Evolutionary conservation across 2,797 vertebrate species (phyloP).

Genomic region (Anas bernieri): DNA sequence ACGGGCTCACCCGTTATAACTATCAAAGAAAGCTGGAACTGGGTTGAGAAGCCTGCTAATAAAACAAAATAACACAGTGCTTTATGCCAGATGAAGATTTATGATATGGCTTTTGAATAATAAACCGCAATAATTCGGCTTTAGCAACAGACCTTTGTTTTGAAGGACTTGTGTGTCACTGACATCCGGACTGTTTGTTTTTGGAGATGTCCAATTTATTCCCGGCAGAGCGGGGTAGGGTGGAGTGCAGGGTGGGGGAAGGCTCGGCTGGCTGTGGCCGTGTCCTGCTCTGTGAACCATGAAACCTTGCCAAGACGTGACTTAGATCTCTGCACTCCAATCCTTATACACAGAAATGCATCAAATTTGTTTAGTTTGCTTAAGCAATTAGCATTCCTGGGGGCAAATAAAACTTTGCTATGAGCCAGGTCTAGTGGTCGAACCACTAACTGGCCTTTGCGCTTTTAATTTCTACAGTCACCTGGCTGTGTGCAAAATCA

Average conservation of each 20-base stretch:
- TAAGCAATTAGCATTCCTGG: conserved; percentile 4
- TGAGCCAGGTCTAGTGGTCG: background rate
- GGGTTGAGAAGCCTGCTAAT: background rate
- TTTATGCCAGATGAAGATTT: background rate
- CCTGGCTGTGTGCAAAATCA: background rate
- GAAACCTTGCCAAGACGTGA: background rate
- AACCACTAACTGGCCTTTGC: background rate
- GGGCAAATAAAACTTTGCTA: background rate
- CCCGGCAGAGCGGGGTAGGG: background rate
- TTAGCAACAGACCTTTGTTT: background rate
- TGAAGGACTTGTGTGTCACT: rapidly evolving
- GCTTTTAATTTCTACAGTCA: background rate
- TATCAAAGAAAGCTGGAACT: background rate
- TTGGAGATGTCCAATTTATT: background rate
- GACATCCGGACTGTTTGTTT: background rate
- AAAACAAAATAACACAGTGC: background rate
- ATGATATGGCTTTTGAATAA: background rate
- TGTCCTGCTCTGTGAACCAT: background rate
- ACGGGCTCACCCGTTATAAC: background rate
- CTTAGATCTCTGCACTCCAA: background rate
- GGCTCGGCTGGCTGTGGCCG: rapidly evolving
- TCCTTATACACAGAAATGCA: background rate
- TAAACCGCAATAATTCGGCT: background rate
- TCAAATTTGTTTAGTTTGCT: conserved; percentile 24
- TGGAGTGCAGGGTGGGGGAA: background rate